These are phyloP conservation scores for Thamnophis sirtalis DNA, from an alignment of 2,113 vertebrate genomes.

Conservation along the genomic window DNA sequence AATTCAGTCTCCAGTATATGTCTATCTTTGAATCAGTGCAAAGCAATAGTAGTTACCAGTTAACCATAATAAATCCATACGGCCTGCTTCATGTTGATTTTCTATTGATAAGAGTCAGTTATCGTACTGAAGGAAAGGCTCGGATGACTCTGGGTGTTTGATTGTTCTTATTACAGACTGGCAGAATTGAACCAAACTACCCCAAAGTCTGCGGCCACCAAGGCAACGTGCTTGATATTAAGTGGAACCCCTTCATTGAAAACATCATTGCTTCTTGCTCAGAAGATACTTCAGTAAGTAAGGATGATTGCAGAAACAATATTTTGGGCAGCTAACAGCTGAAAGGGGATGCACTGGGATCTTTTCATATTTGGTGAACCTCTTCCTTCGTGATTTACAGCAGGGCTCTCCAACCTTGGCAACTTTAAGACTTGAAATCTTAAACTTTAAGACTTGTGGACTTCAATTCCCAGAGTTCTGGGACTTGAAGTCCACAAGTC, in stretches of 20 bases:
- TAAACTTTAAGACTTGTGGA: too few relatives aligned
- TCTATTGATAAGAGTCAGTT: background rate
- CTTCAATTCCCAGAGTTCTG: too few relatives aligned
- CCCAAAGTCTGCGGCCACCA: slow-evolving; percentile 96
- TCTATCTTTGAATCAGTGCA: background rate
- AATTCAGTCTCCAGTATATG: background rate
- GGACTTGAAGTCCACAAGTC: too few relatives aligned
- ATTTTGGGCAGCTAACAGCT: too few relatives aligned
- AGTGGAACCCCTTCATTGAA: slow-evolving; percentile 99
- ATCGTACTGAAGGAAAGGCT: background rate
- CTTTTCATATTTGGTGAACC: background rate
- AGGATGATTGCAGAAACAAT: accelerated
- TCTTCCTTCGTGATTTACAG: too few relatives aligned
- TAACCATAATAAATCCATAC: background rate
- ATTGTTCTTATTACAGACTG: slow-evolving; percentile 62
- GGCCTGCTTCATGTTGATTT: background rate
- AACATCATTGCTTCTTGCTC: slow-evolving; percentile 96
- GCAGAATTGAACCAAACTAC: slow-evolving; percentile 89
- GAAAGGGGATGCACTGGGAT: background rate
- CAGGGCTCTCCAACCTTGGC: background rate
- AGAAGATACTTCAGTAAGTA: slow-evolving; percentile 90
- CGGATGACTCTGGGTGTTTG: background rate
- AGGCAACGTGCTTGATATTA: slow-evolving; percentile 95
- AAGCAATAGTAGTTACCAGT: background rate
- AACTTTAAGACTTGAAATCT: too few relatives aligned